Evolutionary conservation across 1,140 invertebrate species (phyloP), one percentile per base, ranked within the genome.

Genomic region (Drosophila suzukii): DNA sequence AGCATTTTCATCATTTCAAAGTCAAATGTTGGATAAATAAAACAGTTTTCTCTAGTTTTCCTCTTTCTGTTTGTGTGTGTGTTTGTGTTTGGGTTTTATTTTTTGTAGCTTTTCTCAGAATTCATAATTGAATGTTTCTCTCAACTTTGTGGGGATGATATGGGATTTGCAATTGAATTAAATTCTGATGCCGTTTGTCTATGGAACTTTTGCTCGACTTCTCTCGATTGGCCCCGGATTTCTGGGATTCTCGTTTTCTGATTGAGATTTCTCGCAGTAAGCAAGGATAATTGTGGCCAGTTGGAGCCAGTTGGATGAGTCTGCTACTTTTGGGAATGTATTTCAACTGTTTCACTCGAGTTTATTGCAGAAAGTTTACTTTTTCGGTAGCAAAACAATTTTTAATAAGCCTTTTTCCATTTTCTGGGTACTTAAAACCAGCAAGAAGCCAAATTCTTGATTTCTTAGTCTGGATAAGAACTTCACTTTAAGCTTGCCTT

Each of bases 1-100:
- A 49, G 58, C 72, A 75, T 75, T 75, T 55, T 56, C 73, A 75
- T 75, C 73, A 80, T 80, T 70, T 80, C 78, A 70, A 80, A 80
- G 77, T 80, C 61, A 79, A 75, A 79, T 80, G 62, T 55, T 80
- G 53, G 49, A 61, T 66, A 77, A 81, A 85, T 78, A 86, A 86
- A 78, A 85, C 84, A 70, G 49, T 67, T 58, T 85, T 71, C 54
- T 59, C 61, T 75, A 66, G 72, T 75, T 75, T 66, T 63, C 49
- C 20, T 38, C 51, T 54, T 8, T 32, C 32, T 34, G 7, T 47
- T 66, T 44, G 49, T 46, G 43, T 41, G 15, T 12, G 34, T 49
- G 34, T 24, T 49, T 66, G 38, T 60, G 5, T 27, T 34, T 27
- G 32, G 8, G 7, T 6, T 20, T 13, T n/a, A 27, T 59, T 65